These are phyloP conservation scores for Lethrus apterus DNA, from an alignment of 1,140 invertebrate species.

Conservation along the genomic window DNA sequence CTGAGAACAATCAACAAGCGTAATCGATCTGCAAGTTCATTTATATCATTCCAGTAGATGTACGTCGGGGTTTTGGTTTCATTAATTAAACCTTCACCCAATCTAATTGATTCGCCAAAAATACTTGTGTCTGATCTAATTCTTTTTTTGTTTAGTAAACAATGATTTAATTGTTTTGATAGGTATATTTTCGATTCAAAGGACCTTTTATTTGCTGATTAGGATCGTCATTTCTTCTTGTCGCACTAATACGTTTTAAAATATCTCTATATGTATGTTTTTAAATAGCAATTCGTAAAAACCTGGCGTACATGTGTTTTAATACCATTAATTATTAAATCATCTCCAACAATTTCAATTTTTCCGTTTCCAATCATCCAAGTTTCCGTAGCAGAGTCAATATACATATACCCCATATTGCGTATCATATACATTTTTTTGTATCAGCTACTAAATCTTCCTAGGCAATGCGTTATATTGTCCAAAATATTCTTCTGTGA, in stretches of 20 bases:
- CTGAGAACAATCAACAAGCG: slow-evolving; percentile 21
- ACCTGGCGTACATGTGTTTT: slow-evolving; percentile 17
- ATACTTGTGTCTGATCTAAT: background rate
- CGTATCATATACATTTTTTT: background rate
- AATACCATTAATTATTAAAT: slow-evolving; percentile 9
- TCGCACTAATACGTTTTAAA: slow-evolving; percentile 14
- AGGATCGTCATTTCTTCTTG: slow-evolving; percentile 11
- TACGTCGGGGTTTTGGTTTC: slow-evolving; percentile 1
- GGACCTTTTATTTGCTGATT: background rate
- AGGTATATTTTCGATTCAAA: background rate
- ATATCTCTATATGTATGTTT: slow-evolving; percentile 19
- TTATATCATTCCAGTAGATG: slow-evolving; percentile 8
- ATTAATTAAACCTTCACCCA: background rate
- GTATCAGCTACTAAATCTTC: background rate
- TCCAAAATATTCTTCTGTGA: background rate
- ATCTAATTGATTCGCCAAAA: background rate
- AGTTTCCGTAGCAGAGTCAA: background rate
- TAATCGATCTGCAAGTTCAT: slow-evolving; percentile 9
- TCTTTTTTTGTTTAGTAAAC: no score
- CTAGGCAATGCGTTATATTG: slow-evolving; percentile 1
- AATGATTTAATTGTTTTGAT: no score
- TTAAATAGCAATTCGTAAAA: slow-evolving; percentile 20
- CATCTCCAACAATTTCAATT: background rate
- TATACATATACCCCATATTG: slow-evolving; percentile 3
- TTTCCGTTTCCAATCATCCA: slow-evolving; percentile 3